Evolutionary conservation across 2,113 vertebrate genomes (phyloP).

Genomic region (Corythornis vintsioides): DNA sequence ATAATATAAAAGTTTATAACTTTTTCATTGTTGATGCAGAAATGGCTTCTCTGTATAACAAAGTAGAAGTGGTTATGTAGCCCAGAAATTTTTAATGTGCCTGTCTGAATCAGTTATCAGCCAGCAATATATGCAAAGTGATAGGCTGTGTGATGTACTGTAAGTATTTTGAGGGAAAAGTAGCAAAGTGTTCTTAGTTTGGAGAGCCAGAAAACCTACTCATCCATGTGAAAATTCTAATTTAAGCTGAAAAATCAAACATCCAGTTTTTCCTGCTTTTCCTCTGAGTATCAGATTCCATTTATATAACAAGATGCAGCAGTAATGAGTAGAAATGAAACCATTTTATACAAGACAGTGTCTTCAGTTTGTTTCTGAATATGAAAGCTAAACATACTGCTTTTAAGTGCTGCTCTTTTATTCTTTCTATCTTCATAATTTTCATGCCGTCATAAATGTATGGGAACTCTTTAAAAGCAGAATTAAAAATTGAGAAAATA

Average conservation of each 20-base stretch:
- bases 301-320: neutral
- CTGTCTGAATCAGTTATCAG: conserved; percentile 44
- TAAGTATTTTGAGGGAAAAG: conserved; percentile 65
- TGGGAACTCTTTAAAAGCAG: neutral
- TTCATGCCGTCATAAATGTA: neutral
- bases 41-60: conserved; percentile 54
- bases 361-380: conserved; percentile 51
- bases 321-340: neutral
- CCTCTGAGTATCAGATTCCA: neutral
- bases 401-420: conserved; percentile 16
- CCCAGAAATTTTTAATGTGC: conserved; percentile 43
- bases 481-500: neutral
- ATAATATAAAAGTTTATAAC: conserved; percentile 18
- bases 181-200: conserved; percentile 64
- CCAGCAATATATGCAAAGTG: conserved; percentile 53
- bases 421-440: conserved; percentile 1
- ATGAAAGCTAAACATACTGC: conserved; percentile 15
- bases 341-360: neutral
- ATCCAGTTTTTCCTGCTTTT: conserved; percentile 48
- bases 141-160: conserved; percentile 31
- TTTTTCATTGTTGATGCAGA: conserved; percentile 51
- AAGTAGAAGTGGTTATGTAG: conserved; percentile 45
- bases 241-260: conserved; percentile 62
- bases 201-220: conserved; percentile 33
- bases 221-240: neutral